Evolutionary conservation across 2,797 vertebrate species (phyloP).

Genomic region (Xenopus petersii): DNA sequence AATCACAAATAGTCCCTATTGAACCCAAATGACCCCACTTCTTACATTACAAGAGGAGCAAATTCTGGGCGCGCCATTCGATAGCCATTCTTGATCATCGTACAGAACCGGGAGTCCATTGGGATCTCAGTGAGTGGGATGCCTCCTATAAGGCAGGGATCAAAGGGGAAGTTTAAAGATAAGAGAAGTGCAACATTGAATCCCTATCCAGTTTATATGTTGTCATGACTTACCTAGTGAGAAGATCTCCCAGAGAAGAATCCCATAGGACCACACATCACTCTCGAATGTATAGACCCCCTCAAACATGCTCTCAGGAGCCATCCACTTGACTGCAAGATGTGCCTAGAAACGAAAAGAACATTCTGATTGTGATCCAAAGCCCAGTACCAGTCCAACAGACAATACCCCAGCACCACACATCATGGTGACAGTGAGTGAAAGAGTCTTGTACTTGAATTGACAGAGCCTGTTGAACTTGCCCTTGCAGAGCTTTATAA

Average conservation of each 20-base stretch:
- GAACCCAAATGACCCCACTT: not conserved
- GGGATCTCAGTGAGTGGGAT: constrained; percentile 97
- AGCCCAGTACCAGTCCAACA: too few relatives aligned
- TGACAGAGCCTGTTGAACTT: too few relatives aligned
- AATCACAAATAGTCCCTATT: too few relatives aligned
- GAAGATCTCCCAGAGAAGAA: constrained; percentile 96
- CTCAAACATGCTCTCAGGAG: constrained; percentile 96
- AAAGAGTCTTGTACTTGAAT: too few relatives aligned
- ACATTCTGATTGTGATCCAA: too few relatives aligned
- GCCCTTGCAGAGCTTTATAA: too few relatives aligned
- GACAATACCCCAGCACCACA: too few relatives aligned
- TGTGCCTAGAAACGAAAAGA: constrained; percentile 73
- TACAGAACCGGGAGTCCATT: constrained; percentile 95
- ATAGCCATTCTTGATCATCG: constrained; percentile 95
- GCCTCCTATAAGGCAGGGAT: constrained; percentile 70
- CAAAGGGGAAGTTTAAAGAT: too few relatives aligned
- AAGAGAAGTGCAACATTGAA: too few relatives aligned
- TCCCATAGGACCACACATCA: constrained; percentile 96
- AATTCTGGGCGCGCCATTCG: constrained; percentile 93
- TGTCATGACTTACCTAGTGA: constrained; percentile 77
- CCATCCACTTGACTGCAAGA: constrained; percentile 98
- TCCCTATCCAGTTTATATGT: constrained; percentile 1
- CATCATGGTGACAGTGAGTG: too few relatives aligned
- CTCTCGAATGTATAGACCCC: constrained; percentile 97
- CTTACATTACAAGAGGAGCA: constrained; percentile 92